Base-by-base conservation (phyloP, 2,888 invertebrate species). In the Hecatera dysodea region DNA sequence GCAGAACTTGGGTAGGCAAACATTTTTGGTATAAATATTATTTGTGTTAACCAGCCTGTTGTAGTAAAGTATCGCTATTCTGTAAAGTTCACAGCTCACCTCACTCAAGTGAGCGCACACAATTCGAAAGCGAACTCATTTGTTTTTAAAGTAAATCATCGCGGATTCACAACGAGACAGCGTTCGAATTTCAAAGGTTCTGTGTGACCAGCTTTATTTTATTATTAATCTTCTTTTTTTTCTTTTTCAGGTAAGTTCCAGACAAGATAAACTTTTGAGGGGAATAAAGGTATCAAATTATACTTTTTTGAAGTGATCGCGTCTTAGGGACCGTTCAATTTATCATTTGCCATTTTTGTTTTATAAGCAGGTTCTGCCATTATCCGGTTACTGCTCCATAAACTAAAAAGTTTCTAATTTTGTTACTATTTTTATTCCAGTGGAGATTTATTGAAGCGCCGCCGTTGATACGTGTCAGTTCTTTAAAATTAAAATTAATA, bases 221-320 rank as follows among this genome's bases (percentile, higher is more conserved):
- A 33, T 46, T 55, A 42, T 27, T 36, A 24, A 65, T 19, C 3
- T 19, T 9, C 24, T 15, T 56, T 48, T 12, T 29, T 61, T 67
- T 70, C 7, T 59, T 17, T 78, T 67, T 12, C 76, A 78, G 78
- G 78, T 78, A 80, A 65, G 78, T 71, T 11, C 8, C 50, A 33
- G 39, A 0, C 15, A 19, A 53, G n/a, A 33, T 22, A n/a, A 48
- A 2, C 4, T n/a, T 36, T 57, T 8, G 8, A 12, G 11, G 12
- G 36, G 27, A 33, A 33, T n/a, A 46, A 17, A 62, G 66, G 66
- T 76, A 76, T 48, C 17, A 19, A 44, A 22, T 33, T 56, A 42
- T 33, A 59, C 12, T 24, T 48, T 48, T 33, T 9, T 24, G 9
- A n/a, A 42, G 29, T 15, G 29, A 24, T 3, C 17, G 0, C n/a